Conservation (phyloP, 2,797 vertebrate genomes). For the Oreonectes daqikongensis region DNA sequence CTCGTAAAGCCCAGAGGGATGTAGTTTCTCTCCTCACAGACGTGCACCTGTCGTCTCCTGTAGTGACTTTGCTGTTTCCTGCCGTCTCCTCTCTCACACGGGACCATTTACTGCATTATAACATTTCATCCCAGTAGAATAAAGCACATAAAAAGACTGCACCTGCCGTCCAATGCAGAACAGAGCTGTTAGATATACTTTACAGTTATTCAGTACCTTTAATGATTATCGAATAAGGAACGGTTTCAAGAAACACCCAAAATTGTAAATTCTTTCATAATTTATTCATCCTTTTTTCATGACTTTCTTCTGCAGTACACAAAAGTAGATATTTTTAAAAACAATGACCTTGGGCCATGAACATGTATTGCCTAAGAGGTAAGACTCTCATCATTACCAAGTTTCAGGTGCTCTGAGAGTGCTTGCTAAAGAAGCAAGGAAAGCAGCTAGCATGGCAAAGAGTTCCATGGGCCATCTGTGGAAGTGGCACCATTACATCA, state of each 20-base stretch:
- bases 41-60: conserved; percentile 55
- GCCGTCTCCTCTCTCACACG: conserved; percentile 36
- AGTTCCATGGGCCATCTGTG: conserved; percentile 62
- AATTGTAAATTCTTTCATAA: too few relatives aligned
- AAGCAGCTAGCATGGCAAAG: conserved; percentile 48
- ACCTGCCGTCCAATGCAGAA: conserved; percentile 45
- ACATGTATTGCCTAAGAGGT: not conserved
- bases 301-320: too few relatives aligned
- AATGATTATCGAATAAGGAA: not conserved
- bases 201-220: not conserved
- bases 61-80: conserved; percentile 38
- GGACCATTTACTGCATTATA: conserved; percentile 37
- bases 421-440: conserved; percentile 1
- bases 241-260: not conserved
- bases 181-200: conserved; percentile 2
- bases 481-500: conserved; percentile 61
- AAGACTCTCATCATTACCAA: conserved; percentile 44
- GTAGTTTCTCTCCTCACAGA: conserved; percentile 14
- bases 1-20: conserved; percentile 44
- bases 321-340: not conserved
- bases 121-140: conserved; percentile 35
- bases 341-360: too few relatives aligned
- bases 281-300: too few relatives aligned
- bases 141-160: conserved; percentile 43
- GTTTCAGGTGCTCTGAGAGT: conserved; percentile 41